Conservation (phyloP, 2,797 vertebrate genomes). For the Lithobates sylvaticus region DNA sequence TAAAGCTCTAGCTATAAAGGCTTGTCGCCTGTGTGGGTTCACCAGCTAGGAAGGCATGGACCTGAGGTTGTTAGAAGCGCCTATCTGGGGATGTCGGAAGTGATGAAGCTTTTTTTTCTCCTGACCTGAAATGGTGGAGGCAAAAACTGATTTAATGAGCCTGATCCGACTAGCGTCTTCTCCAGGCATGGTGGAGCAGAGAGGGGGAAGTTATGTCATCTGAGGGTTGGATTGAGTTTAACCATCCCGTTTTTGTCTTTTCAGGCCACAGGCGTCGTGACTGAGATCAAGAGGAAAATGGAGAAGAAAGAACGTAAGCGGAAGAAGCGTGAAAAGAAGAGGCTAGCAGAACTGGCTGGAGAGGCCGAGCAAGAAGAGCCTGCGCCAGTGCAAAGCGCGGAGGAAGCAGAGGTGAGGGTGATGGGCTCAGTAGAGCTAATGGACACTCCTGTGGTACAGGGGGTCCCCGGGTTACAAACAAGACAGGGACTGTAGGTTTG, state of each 20-base stretch:
- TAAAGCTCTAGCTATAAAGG: too few relatives aligned
- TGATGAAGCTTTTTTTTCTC: slow-evolving; percentile 81
- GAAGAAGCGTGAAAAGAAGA: slow-evolving; percentile 84
- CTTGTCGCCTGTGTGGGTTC: too few relatives aligned
- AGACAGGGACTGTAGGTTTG: too few relatives aligned
- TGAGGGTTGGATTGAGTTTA: too few relatives aligned
- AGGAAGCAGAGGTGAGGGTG: slow-evolving; percentile 44
- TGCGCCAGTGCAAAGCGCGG: neutral
- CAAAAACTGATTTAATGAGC: slow-evolving; percentile 98
- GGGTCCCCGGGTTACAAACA: too few relatives aligned
- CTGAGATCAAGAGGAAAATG: slow-evolving; percentile 84
- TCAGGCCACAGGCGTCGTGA: slow-evolving; percentile 84
- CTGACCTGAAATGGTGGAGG: slow-evolving; percentile 84
- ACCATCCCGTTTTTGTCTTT: neutral
- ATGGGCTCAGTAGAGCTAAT: too few relatives aligned
- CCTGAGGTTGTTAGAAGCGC: too few relatives aligned
- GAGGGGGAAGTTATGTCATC: too few relatives aligned
- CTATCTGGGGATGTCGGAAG: slow-evolving; percentile 68
- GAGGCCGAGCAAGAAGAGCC: slow-evolving; percentile 64
- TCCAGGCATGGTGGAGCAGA: neutral
- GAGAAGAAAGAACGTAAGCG: slow-evolving; percentile 91
- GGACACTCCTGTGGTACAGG: too few relatives aligned
- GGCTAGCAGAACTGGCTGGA: slow-evolving; percentile 73
- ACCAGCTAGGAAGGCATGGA: too few relatives aligned
- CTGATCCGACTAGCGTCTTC: slow-evolving; percentile 79